These are phyloP conservation scores for Drosophila sechellia DNA, from an alignment of 1,140 invertebrate genomes.

Conservation along the genomic window DNA sequence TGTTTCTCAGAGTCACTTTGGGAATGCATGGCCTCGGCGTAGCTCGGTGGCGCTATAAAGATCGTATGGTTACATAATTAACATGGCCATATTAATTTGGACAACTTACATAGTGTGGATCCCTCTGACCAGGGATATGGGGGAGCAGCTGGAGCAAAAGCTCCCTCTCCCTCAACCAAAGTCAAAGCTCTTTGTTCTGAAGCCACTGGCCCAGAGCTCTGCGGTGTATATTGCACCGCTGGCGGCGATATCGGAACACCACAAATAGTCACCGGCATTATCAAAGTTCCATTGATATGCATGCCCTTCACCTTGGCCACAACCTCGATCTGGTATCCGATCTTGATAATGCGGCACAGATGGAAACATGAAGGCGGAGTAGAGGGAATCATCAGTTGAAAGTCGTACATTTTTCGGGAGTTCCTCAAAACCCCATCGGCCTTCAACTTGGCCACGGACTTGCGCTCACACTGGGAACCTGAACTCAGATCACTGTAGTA, in stretches of 20 bases:
- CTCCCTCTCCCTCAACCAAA: conserved; percentile 23
- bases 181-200: conserved; percentile 34
- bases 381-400: conserved; percentile 87
- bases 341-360: conserved; percentile 89
- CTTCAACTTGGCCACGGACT: conserved; percentile 85
- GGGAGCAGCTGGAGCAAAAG: conserved; percentile 1
- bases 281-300: conserved; percentile 85
- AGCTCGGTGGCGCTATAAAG: conserved; percentile 59
- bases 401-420: conserved; percentile 51
- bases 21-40: conserved; percentile 62
- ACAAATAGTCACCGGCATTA: conserved; percentile 86
- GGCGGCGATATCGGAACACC: conserved; percentile 84
- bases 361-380: conserved; percentile 89
- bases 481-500: conserved; percentile 84
- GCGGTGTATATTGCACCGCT: conserved; percentile 21
- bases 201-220: conserved; percentile 18
- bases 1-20: background rate
- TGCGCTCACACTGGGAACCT: conserved; percentile 85
- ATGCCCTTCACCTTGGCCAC: conserved; percentile 80
- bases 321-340: conserved; percentile 89
- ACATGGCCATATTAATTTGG: too few species aligned
- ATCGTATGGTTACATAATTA: background rate
- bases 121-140: conserved; percentile 50
- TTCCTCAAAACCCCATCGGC: conserved; percentile 85
- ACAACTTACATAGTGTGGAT: conserved; percentile 25